phyloP scores from a whole-genome alignment of 2,113 vertebrate genomes.

The Psophia crepitans region DNA sequence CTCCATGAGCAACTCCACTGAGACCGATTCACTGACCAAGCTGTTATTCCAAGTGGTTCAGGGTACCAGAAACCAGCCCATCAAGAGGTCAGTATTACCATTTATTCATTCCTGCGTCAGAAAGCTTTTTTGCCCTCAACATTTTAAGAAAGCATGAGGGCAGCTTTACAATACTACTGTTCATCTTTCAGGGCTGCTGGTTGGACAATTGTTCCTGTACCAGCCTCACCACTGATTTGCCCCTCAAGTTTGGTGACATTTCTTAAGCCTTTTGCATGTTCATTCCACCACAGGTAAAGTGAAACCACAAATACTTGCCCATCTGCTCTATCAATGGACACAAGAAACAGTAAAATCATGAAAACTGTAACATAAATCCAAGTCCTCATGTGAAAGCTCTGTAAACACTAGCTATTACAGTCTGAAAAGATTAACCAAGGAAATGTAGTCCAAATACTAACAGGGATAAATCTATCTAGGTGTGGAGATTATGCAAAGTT shows the following conservation, averaged over 20 bases:
- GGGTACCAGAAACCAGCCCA: neutral
- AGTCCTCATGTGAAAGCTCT: neutral
- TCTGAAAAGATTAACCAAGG: constrained; percentile 9
- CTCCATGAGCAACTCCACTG: neutral
- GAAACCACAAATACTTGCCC: neutral
- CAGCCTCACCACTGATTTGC: neutral
- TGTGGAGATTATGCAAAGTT: neutral
- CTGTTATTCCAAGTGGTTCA: neutral
- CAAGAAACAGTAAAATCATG: neutral
- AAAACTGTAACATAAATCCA: neutral
- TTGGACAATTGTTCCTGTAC: neutral
- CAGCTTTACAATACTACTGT: neutral
- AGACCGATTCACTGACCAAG: neutral
- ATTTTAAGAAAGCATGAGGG: neutral
- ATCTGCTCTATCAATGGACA: neutral
- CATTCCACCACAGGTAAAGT: neutral
- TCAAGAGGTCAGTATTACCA: neutral
- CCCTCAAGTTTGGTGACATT: neutral
- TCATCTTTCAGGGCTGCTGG: neutral
- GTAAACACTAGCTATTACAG: neutral
- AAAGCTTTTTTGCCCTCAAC: neutral
- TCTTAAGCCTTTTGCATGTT: neutral
- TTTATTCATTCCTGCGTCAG: neutral
- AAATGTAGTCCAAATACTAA: neutral
- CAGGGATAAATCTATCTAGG: neutral